Evolutionary conservation across 1,140 invertebrate genomes (phyloP).

Genomic region (Drosophila sulfurigaster): DNA sequence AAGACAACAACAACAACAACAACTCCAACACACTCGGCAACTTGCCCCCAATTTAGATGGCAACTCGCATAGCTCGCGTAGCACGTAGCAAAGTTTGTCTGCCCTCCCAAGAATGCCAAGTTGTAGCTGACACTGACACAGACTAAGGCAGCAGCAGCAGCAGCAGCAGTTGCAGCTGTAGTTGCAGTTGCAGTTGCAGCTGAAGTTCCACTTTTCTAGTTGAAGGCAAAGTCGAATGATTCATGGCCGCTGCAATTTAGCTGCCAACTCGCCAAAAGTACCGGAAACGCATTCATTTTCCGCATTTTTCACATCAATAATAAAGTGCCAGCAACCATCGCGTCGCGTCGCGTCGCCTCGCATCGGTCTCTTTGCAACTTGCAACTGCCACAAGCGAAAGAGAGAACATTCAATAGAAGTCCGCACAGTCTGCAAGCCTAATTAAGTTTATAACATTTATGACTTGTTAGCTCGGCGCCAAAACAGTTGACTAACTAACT

Average conservation of each 20-base stretch:
- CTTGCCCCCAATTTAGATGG: neutral
- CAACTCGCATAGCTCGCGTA: conserved; percentile 40
- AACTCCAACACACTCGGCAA: conserved; percentile 16
- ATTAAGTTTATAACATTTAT: conserved; percentile 81
- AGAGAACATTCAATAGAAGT: conserved; percentile 1
- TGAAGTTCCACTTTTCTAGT: conserved; percentile 10
- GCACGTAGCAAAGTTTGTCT: conserved; percentile 81
- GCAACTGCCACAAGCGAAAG: conserved; percentile 22
- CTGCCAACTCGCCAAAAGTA: conserved; percentile 82
- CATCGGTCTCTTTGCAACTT: conserved; percentile 5
- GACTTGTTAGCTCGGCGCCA: conserved; percentile 62
- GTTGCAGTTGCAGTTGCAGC: conserved; percentile 10
- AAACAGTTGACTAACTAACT: conserved; percentile 42
- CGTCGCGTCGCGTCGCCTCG: conserved; percentile 5
- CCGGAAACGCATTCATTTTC: conserved; percentile 83
- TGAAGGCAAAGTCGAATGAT: conserved; percentile 62
- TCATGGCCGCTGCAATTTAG: conserved; percentile 79
- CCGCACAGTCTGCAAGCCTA: conserved; percentile 54
- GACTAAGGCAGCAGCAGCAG: neutral
- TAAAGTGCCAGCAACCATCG: conserved; percentile 57
- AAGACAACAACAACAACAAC: conserved; percentile 21
- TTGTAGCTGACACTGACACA: conserved; percentile 21
- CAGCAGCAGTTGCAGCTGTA: conserved; percentile 28
- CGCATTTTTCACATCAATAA: conserved; percentile 83
- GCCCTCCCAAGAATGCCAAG: conserved; percentile 53